Percentiles rank a stretch among this genome's conserved stretches.
Conservation (phyloP, 2,888 invertebrate species). For the Acanthosoma haemorrhoidale region DNA sequence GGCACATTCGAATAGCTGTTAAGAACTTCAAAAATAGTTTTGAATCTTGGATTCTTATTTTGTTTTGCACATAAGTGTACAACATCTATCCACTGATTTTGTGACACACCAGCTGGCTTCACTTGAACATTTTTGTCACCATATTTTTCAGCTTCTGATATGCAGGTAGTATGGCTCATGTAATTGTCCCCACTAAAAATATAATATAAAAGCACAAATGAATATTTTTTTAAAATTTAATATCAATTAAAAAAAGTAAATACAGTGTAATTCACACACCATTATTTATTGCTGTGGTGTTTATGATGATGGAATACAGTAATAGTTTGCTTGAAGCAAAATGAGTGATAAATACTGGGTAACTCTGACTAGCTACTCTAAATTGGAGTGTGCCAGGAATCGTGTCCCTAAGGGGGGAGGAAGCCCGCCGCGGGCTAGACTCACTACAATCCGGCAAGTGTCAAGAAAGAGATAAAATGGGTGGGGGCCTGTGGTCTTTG, state of each 20-base stretch:
- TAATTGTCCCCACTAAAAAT: conserved; percentile 35
- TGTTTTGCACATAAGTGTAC: conserved; percentile 27
- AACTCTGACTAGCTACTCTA: too few relatives aligned
- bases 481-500: too few relatives aligned
- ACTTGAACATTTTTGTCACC: conserved; percentile 34
- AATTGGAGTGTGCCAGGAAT: too few relatives aligned
- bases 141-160: conserved; percentile 36
- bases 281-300: too few relatives aligned
- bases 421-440: too few relatives aligned
- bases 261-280: too few relatives aligned
- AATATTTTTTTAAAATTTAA: neutral
- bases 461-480: too few relatives aligned
- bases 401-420: too few relatives aligned
- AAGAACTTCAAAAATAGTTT: conserved; percentile 16
- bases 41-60: conserved; percentile 24
- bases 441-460: too few relatives aligned
- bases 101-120: conserved; percentile 27
- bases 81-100: conserved; percentile 31
- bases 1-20: conserved; percentile 34
- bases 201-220: neutral
- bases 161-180: conserved; percentile 33
- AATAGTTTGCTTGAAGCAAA: too few relatives aligned
- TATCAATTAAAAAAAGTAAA: neutral
- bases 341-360: too few relatives aligned
- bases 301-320: too few relatives aligned